These are phyloP conservation scores for Peromyscus melanophrys DNA, from an alignment of 2,797 vertebrate genomes.

Conservation along the genomic window DNA sequence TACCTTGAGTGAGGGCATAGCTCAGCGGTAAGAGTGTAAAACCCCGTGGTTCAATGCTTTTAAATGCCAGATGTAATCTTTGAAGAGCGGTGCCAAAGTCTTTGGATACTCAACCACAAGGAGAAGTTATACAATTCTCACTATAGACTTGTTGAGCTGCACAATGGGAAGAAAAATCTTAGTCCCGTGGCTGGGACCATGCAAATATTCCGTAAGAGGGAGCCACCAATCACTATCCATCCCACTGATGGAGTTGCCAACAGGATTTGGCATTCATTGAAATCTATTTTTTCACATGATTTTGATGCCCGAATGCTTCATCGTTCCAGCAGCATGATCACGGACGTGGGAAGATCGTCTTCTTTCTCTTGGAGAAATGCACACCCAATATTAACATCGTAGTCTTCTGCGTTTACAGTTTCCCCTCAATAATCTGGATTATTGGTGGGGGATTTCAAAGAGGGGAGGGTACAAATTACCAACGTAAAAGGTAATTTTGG, in stretches of 20 bases:
- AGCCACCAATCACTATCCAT: not conserved
- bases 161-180: not conserved
- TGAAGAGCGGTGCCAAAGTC: not conserved
- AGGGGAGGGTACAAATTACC: not conserved
- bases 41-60: not conserved
- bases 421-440: slow-evolving; percentile 6
- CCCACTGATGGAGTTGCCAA: fast-evolving
- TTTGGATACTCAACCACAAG: not conserved
- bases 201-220: not conserved
- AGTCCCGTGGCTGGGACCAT: not conserved
- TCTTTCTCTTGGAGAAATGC: not conserved
- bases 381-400: no score
- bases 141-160: not conserved
- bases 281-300: not conserved
- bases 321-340: not conserved
- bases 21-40: not conserved
- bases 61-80: not conserved
- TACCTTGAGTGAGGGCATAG: not conserved
- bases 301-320: not conserved
- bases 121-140: not conserved
- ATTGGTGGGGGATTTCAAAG: not conserved
- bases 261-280: not conserved
- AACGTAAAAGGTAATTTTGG: not conserved
- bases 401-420: not conserved
- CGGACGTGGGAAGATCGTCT: not conserved